Evolutionary conservation across 2,113 vertebrate genomes (phyloP).

Genomic region (Chelonoidis abingdonii): DNA sequence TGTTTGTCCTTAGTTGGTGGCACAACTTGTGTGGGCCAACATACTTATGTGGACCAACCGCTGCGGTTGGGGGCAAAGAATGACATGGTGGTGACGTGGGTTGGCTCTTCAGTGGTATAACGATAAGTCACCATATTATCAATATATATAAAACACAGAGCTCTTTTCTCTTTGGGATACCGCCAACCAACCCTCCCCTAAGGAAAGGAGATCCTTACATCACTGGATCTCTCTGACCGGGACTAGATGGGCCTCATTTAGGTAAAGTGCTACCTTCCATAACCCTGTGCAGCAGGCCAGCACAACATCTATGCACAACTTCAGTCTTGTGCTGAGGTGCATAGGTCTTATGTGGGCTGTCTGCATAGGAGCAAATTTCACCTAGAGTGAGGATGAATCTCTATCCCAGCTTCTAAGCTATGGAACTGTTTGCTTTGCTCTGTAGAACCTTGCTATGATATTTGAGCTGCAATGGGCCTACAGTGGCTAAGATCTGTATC

Average conservation of each 20-base stretch:
- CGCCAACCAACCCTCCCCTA: not conserved
- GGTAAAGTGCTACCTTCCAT: not conserved
- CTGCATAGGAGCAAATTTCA: not conserved
- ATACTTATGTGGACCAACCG: not conserved
- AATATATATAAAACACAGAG: not conserved
- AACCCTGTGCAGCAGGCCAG: not conserved
- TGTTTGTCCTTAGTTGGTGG: not conserved
- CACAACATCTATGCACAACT: not conserved
- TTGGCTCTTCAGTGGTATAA: not conserved
- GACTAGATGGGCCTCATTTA: not conserved
- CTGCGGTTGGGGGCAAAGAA: not conserved
- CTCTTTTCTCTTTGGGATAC: not conserved
- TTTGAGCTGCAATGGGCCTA: fast-evolving
- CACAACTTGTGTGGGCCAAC: not conserved
- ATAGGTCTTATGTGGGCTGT: not conserved
- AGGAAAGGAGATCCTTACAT: not conserved
- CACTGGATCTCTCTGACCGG: not conserved
- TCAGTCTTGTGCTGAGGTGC: not conserved
- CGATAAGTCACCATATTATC: not conserved
- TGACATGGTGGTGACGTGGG: not conserved
- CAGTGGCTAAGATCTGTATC: not conserved
- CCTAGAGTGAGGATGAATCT: not conserved
- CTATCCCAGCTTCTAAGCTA: not conserved
- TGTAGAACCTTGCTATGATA: fast-evolving
- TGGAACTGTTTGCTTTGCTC: fast-evolving